A percentile compares a stretch with the other conserved stretches of the same genome.
Conservation (phyloP, 2,113 vertebrate species). For the Kryptolebias marmoratus region DNA sequence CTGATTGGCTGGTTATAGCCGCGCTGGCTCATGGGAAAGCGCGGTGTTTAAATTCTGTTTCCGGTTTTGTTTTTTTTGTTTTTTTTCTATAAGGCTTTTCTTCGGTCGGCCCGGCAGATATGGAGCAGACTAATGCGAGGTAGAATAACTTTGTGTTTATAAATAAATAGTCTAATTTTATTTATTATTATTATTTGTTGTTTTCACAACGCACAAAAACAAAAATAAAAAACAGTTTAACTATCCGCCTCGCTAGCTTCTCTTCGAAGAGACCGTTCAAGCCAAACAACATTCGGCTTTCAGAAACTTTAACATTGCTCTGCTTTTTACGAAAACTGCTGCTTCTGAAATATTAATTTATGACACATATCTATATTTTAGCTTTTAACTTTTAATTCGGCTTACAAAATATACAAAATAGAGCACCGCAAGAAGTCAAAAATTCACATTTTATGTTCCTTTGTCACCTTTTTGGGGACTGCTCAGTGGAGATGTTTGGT, state of each 20-base stretch:
- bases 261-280: too few species aligned
- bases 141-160: constrained; percentile 1
- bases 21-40: constrained; percentile 48
- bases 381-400: neutral
- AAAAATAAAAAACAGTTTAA: neutral
- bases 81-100: neutral
- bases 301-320: neutral
- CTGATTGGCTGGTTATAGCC: constrained; percentile 56
- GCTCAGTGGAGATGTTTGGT: too few species aligned
- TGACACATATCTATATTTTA: neutral
- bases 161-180: neutral
- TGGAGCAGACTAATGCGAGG: constrained; percentile 56
- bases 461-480: too few species aligned
- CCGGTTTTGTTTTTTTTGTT: constrained; percentile 33
- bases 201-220: neutral
- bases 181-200: fast-evolving
- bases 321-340: neutral
- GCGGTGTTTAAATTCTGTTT: constrained; percentile 67
- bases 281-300: neutral
- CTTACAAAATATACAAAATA: fast-evolving
- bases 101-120: neutral
- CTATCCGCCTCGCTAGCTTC: neutral
- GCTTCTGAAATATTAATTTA: fast-evolving
- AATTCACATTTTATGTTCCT: neutral
- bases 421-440: neutral